Evolutionary conservation across 2,113 vertebrate genomes (phyloP).

Genomic region (Stercorarius parasiticus): DNA sequence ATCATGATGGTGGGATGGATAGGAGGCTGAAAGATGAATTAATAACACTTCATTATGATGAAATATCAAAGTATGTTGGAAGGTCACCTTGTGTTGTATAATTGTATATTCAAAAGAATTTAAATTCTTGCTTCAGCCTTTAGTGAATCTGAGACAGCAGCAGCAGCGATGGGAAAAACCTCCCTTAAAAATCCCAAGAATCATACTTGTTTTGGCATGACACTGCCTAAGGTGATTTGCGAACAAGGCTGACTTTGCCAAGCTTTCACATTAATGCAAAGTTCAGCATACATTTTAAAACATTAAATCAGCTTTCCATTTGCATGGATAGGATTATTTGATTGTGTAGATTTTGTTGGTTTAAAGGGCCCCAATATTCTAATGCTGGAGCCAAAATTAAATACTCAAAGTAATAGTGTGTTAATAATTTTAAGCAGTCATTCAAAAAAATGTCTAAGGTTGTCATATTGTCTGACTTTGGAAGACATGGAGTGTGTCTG

Average conservation of each 20-base stretch:
- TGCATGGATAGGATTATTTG: background rate
- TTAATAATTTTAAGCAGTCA: background rate
- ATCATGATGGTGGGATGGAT: background rate
- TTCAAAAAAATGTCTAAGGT: background rate
- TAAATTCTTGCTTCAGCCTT: slow-evolving; percentile 66
- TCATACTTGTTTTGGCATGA: slow-evolving; percentile 81
- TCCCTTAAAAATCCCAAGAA: slow-evolving; percentile 77
- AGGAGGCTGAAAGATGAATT: slow-evolving; percentile 16
- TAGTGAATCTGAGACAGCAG: slow-evolving; percentile 69
- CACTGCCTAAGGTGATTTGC: slow-evolving; percentile 70
- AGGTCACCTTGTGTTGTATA: slow-evolving; percentile 30
- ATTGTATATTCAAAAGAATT: slow-evolving; percentile 41
- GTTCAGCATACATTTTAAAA: slow-evolving; percentile 19
- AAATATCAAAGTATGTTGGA: slow-evolving; percentile 13
- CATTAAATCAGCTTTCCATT: background rate
- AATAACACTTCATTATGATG: slow-evolving; percentile 29
- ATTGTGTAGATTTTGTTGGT: background rate
- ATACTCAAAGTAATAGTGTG: background rate
- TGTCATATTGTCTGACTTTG: background rate
- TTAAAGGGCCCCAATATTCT: background rate
- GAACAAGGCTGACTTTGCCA: slow-evolving; percentile 70
- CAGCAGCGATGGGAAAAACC: slow-evolving; percentile 77
- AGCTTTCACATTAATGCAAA: slow-evolving; percentile 30
- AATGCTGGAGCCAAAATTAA: background rate
- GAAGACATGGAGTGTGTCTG: background rate